phyloP scores from a whole-genome alignment of 2,888 invertebrate genomes.

The Odontothrips loti region DNA sequence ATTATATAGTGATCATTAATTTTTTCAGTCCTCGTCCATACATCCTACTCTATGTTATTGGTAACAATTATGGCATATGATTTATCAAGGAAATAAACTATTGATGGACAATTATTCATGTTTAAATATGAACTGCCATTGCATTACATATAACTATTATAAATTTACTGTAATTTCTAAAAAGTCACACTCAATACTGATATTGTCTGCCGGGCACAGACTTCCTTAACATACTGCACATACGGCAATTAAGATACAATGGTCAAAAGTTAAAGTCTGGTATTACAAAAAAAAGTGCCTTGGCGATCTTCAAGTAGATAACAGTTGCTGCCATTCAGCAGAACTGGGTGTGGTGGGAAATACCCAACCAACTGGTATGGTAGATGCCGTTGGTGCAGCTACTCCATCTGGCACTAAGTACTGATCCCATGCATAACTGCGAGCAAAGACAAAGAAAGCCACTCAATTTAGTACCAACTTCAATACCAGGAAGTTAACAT shows the following conservation, averaged over 20 bases:
- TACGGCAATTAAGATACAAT: not conserved
- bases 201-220: not conserved
- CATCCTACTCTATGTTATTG: no score
- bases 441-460: constrained; percentile 37
- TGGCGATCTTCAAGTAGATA: not conserved
- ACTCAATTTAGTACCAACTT: constrained; percentile 29
- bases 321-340: constrained; percentile 46
- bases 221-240: not conserved
- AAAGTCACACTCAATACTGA: not conserved
- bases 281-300: not conserved
- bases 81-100: no score
- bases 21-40: not conserved
- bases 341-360: constrained; percentile 53
- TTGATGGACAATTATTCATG: no score
- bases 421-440: constrained; percentile 52
- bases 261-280: not conserved
- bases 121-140: not conserved
- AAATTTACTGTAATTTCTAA: not conserved
- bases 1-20: not conserved
- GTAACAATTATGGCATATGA: no score
- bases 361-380: constrained; percentile 69
- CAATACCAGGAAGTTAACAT: constrained; percentile 51
- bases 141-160: not conserved
- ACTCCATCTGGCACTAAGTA: constrained; percentile 46
- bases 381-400: constrained; percentile 50